Conservation (phyloP, 2,797 vertebrate species). For the Gallinago stenura region DNA sequence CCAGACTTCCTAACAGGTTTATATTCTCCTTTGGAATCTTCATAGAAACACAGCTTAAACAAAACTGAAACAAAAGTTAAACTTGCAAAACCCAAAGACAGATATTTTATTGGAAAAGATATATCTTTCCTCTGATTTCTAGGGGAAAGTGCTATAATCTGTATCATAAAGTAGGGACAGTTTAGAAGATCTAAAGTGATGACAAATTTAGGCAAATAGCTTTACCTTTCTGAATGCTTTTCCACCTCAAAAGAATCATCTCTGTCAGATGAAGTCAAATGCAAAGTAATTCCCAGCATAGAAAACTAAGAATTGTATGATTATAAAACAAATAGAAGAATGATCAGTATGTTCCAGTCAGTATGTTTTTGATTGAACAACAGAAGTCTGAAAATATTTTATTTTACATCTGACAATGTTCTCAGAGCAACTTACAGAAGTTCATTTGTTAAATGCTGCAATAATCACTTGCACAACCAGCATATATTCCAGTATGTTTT, state of each 20-base stretch:
- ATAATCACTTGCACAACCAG: neutral
- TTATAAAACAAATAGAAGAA: neutral
- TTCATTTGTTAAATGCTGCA: neutral
- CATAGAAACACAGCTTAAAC: neutral
- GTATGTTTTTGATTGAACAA: neutral
- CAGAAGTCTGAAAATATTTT: neutral
- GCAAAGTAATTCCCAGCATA: neutral
- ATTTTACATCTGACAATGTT: neutral
- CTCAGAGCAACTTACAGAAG: neutral
- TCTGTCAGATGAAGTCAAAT: neutral
- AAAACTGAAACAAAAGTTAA: neutral
- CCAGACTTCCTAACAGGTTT: neutral
- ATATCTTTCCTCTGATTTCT: neutral
- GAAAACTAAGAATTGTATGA: neutral
- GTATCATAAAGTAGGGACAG: neutral
- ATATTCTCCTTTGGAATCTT: neutral
- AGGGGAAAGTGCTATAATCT: neutral
- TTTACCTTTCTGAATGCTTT: neutral
- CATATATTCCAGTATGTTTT: neutral
- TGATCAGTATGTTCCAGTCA: neutral
- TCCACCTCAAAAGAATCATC: neutral
- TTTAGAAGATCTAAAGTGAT: neutral
- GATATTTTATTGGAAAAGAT: neutral
- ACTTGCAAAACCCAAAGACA: neutral
- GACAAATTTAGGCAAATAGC: neutral